Conservation (phyloP, 2,888 invertebrate species). For the Pantelozetes paolii region DNA sequence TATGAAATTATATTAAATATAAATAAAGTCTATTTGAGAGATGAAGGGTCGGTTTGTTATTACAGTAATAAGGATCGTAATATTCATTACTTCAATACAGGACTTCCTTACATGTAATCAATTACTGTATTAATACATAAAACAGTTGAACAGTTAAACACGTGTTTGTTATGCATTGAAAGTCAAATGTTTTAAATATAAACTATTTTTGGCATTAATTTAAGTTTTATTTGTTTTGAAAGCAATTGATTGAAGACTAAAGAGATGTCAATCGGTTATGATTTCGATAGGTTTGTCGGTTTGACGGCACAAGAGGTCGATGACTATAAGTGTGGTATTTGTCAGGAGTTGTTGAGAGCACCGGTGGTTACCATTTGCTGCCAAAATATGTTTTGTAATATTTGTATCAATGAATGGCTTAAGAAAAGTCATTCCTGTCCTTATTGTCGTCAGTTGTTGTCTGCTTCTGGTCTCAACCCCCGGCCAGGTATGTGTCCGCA, state of each 20-base stretch:
- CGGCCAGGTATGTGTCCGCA: no score
- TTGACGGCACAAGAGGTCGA: background rate
- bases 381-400: constrained; percentile 27
- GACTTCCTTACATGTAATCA: no score
- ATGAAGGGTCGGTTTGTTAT: no score
- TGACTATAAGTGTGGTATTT: background rate
- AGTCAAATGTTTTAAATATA: no score
- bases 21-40: no score
- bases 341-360: background rate
- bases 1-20: no score
- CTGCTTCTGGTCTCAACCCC: no score
- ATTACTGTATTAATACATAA: no score
- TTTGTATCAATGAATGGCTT: constrained; percentile 33
- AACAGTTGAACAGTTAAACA: no score
- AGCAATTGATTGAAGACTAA: background rate
- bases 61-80: no score
- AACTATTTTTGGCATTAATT: background rate
- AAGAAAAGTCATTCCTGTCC: background rate
- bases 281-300: background rate
- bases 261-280: background rate
- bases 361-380: constrained; percentile 36
- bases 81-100: no score
- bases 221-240: background rate
- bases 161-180: no score
- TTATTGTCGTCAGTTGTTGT: background rate